Evolutionary conservation across 2,113 vertebrate genomes (phyloP).

Genomic region (Oreochromis niloticus): DNA sequence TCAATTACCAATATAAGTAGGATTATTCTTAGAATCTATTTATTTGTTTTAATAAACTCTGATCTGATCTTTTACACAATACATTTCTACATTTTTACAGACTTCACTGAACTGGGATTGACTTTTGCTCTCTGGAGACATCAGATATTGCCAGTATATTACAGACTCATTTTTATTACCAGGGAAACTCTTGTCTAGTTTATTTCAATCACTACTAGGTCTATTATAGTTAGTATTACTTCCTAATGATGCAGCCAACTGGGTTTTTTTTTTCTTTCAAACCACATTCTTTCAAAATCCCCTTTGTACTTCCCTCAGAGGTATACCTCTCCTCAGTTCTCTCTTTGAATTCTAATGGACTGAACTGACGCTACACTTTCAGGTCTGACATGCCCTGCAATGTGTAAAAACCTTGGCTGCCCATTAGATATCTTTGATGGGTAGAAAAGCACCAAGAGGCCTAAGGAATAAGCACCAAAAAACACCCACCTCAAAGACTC

Average conservation of each 20-base stretch:
- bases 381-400: neutral
- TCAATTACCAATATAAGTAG: neutral
- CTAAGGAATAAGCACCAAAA: neutral
- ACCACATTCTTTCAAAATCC: neutral
- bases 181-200: neutral
- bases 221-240: neutral
- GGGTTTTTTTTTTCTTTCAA: neutral
- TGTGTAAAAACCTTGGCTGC: neutral
- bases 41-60: neutral
- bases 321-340: neutral
- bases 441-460: neutral
- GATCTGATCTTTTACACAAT: neutral
- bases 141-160: neutral
- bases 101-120: neutral
- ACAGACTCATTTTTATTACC: neutral
- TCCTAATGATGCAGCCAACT: neutral
- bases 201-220: neutral
- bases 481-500: neutral
- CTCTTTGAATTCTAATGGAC: conserved; percentile 5
- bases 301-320: neutral
- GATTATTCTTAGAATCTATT: neutral
- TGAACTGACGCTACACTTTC: neutral
- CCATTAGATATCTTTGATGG: neutral
- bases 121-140: neutral
- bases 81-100: neutral